phyloP scores from a whole-genome alignment of 2,888 invertebrate species.

The Drosophila prolongata region DNA sequence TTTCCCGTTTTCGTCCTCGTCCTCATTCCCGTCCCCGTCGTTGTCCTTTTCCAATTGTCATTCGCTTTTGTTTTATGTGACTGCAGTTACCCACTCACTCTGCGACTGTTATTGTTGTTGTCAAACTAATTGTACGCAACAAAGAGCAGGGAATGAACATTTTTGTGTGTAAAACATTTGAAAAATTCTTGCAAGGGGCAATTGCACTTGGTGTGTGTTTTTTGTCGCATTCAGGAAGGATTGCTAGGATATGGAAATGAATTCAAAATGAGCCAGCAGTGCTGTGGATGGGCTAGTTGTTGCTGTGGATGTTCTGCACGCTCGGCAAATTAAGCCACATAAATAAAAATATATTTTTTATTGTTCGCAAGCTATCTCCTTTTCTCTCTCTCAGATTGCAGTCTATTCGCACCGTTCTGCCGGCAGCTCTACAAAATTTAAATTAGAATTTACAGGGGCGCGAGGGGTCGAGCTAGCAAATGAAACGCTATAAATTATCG shows the following conservation, averaged over 20 bases:
- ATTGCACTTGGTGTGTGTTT: slow-evolving; percentile 58
- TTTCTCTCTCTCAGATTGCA: slow-evolving; percentile 9
- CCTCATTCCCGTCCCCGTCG: slow-evolving; percentile 6
- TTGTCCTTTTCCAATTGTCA: slow-evolving; percentile 73
- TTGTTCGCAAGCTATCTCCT: slow-evolving; percentile 42
- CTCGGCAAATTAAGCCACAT: slow-evolving; percentile 74
- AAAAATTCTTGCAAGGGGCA: slow-evolving; percentile 71
- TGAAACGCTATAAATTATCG: slow-evolving; percentile 79
- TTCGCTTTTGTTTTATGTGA: slow-evolving; percentile 70
- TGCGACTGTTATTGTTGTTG: slow-evolving; percentile 46
- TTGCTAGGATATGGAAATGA: slow-evolving; percentile 51
- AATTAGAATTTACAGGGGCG: slow-evolving; percentile 78
- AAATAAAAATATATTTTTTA: slow-evolving; percentile 73
- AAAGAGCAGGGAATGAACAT: slow-evolving; percentile 64
- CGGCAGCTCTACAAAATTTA: slow-evolving; percentile 79
- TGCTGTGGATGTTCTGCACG: slow-evolving; percentile 37
- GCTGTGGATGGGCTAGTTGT: slow-evolving; percentile 32
- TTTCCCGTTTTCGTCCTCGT: slow-evolving; percentile 25
- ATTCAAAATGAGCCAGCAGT: slow-evolving; percentile 50
- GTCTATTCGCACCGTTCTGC: slow-evolving; percentile 66
- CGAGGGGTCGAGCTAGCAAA: slow-evolving; percentile 51
- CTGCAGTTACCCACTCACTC: slow-evolving; percentile 54
- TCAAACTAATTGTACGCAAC: slow-evolving; percentile 77
- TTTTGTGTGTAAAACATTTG: slow-evolving; percentile 70
- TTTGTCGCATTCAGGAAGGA: slow-evolving; percentile 21